Base-by-base conservation (phyloP, 2,113 vertebrate genomes). In the Panthera uncia region DNA sequence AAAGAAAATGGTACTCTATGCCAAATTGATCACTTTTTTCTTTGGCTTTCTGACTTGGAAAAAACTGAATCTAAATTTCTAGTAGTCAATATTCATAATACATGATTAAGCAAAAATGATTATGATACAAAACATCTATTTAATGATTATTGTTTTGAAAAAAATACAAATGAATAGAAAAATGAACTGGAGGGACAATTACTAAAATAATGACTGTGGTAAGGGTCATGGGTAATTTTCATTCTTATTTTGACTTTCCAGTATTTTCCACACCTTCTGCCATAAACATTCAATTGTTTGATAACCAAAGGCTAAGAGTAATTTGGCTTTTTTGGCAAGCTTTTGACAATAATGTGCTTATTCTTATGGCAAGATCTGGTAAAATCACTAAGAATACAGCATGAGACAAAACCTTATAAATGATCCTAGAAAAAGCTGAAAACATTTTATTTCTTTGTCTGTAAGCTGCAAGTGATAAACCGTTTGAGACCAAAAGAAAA, bases 351-450 rank as follows among this genome's bases (percentile, higher is more conserved):
- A 83, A 84, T 80, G 80, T 82, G 7, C 71, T 19, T 94, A 82
- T 52, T 83, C 45, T 79, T 91, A 84, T 48, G 38, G 38, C 23
- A 83, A 71, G 8, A 21, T 74, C 14, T 88, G 84, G 66, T 88
- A 65, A 91, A 94, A 48, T 96, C 23, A 33, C 45, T 89, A 48
- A 5, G 79, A 48, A 25, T n/a, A 71, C 33, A 89, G 48, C 23
- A 92, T 90, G 33, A 93, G 48, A 68, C 84, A 87, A 95, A 87
- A 33, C 6, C 8, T 95, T 76, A 84, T 29, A 88, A 85, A 85
- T 95, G n/a, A 92, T 66, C 38, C 25, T 91, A 69, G n/a, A 85
- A 89, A 83, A 68, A 50, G 15, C 7, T 88, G 4, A 73, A 87
- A 91, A 86, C 5, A 45, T 69, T 69, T 94, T 76, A 69, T 76